These are phyloP conservation scores for Eremophila alpestris DNA, from an alignment of 2,797 vertebrate genomes.

Conservation along the genomic window DNA sequence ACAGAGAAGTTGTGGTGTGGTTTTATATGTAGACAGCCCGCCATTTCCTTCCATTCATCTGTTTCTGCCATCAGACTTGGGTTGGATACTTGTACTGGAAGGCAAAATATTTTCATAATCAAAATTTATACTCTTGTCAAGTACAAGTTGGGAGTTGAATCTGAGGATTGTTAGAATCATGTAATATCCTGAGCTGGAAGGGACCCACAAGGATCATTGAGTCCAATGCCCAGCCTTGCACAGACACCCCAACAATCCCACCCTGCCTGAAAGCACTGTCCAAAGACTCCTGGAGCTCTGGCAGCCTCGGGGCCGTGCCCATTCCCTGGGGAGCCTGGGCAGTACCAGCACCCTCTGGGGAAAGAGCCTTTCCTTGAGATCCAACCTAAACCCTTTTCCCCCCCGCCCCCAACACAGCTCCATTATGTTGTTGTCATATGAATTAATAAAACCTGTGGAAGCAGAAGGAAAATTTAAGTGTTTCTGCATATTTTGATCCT, in stretches of 20 bases:
- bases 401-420: neutral
- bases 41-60: neutral
- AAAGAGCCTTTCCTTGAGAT: neutral
- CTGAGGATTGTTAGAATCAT: neutral
- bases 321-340: neutral
- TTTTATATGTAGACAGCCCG: neutral
- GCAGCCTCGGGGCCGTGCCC: accelerated
- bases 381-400: neutral
- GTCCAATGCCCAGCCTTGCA: neutral
- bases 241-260: neutral
- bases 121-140: neutral
- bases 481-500: neutral
- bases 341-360: neutral
- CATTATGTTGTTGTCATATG: neutral
- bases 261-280: accelerated
- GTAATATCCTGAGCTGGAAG: neutral
- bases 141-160: neutral
- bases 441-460: neutral
- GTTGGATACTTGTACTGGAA: neutral
- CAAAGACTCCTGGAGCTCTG: neutral
- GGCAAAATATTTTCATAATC: neutral
- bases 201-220: neutral
- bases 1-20: neutral
- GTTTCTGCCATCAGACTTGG: neutral
- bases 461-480: neutral